These are phyloP conservation scores for Phylloscopus collybita DNA, from an alignment of 2,797 vertebrate genomes.

Conservation along the genomic window DNA sequence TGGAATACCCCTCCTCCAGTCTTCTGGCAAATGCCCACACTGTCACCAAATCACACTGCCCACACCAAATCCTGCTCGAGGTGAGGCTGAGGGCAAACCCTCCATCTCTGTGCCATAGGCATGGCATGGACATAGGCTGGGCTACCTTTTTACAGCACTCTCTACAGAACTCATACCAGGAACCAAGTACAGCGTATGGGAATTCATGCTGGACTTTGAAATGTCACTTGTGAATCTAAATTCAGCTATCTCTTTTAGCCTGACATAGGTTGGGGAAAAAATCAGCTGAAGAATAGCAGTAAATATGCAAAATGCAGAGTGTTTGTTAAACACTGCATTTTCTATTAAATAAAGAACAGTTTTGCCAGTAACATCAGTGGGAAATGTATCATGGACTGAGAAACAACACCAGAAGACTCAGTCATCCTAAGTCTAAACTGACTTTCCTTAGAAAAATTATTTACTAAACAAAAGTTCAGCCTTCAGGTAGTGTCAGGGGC, in stretches of 20 bases:
- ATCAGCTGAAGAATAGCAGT: background rate
- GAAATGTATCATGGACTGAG: background rate
- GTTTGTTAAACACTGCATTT: slow-evolving; percentile 11
- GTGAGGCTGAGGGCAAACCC: background rate
- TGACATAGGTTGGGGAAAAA: background rate
- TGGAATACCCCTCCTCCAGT: background rate
- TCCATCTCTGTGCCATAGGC: background rate
- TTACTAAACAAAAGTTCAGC: background rate
- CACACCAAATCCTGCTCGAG: background rate
- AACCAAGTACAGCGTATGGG: background rate
- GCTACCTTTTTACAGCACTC: background rate
- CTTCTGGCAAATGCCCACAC: background rate
- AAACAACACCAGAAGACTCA: background rate
- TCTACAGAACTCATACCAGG: accelerated
- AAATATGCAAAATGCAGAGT: background rate
- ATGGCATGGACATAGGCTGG: background rate
- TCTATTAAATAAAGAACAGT: background rate
- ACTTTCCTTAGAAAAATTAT: background rate
- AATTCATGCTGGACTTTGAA: background rate
- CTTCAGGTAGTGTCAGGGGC: background rate
- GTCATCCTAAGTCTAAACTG: background rate
- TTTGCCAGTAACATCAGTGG: background rate
- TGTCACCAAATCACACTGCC: background rate
- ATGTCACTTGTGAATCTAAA: background rate
- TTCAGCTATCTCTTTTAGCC: background rate